Evolutionary conservation across 2,113 vertebrate genomes (phyloP), one percentile per base, ranked within the genome.

Genomic region (Rhombomys opimus): DNA sequence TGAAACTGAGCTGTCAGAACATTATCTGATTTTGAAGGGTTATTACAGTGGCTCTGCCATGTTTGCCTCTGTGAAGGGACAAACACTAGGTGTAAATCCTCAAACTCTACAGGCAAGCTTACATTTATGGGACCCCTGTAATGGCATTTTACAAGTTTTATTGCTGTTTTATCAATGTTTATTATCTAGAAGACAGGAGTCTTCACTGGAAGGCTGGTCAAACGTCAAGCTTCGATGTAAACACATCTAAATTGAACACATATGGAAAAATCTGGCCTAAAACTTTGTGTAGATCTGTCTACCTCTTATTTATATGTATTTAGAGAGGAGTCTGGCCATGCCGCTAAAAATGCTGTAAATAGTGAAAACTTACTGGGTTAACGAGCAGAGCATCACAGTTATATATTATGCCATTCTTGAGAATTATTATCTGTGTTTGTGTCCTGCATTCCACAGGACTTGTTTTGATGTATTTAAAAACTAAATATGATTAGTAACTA

Each of bases 1-100:
- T 54, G 52, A 98, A 98, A 98, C 98, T 92, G 98, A 98, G 98
- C 97, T 98, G 96, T 93, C 98, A 98, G 98, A 97, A 97, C 97
- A 98, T 98, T 98, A 98, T 98, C 98, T 98, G 98, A 98, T 99
- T 98, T 97, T 93, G 95, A 98, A 98, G 97, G 98, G 97, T 98
- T 98, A 98, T 98, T 98, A 89, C 95, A 94, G 96, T 98, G 97
- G 91, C 96, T 98, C 96, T 97, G 96, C 97, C 80, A 4, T 93
- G 91, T 97, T 98, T 98, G 96, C 97, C 95, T 98, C 98, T 97
- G 93, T 96, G 95, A 97, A 98, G 95, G 97, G 97, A 96, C 98
- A 96, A 97, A 96, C 96, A 93, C 76, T 97, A 97, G 95, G 97
- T 98, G 94, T 98, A 98, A 98, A 98, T 98, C 94, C 96, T 94